Evolutionary conservation across 2,888 invertebrate genomes (phyloP).

Genomic region (Diloba caeruleocephala): DNA sequence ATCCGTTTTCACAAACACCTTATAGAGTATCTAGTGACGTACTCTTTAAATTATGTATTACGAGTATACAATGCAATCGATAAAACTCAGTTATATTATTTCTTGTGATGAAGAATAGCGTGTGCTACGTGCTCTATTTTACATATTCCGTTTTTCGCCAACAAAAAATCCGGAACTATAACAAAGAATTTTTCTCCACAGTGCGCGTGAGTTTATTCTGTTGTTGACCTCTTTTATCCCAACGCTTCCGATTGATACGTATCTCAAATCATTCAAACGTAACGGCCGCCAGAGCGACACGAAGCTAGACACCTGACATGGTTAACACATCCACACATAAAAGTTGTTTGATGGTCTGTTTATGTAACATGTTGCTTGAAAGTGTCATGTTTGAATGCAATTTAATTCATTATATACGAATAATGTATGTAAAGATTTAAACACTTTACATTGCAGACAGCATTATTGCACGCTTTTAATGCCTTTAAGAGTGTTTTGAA

Average conservation of each 20-base stretch:
- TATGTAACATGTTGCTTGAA: background rate
- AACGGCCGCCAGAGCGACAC: conserved; percentile 50
- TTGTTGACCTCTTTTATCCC: conserved; percentile 50
- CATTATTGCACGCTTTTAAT: no score
- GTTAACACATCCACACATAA: conserved; percentile 14
- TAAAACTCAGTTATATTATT: background rate
- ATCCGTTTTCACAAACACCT: background rate
- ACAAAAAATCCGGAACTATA: conserved; percentile 25
- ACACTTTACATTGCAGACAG: no score
- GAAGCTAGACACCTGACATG: conserved; percentile 44
- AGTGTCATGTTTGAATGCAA: background rate
- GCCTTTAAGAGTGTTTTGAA: no score
- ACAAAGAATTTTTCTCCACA: conserved; percentile 21
- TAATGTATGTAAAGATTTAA: background rate
- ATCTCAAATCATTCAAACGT: conserved; percentile 56
- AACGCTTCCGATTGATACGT: conserved; percentile 48
- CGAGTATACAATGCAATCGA: background rate
- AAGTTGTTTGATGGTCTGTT: background rate
- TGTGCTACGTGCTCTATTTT: conserved; percentile 13
- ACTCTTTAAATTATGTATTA: background rate
- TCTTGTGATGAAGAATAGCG: background rate
- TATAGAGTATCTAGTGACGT: background rate
- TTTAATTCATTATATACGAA: background rate
- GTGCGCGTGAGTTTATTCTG: conserved; percentile 37
- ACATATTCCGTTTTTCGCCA: background rate